Evolutionary conservation across 2,797 vertebrate species (phyloP).

Genomic region (Synanceia verrucosa): DNA sequence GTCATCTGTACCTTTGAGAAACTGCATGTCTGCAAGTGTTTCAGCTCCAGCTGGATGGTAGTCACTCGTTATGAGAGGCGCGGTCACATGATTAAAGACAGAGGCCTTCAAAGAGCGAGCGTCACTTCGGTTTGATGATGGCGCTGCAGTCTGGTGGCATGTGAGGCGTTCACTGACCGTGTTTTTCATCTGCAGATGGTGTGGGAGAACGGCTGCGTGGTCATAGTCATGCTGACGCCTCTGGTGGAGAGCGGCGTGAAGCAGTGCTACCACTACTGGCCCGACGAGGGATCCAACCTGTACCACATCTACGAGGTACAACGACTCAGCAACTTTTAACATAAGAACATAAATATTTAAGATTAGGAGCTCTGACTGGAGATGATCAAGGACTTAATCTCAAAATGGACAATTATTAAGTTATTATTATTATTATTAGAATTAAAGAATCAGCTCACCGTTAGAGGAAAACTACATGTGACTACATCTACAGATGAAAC

Average conservation of each 20-base stretch:
- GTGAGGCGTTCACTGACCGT: neutral
- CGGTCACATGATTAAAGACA: neutral
- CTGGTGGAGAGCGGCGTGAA: conserved; percentile 90
- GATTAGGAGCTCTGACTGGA: too few species aligned
- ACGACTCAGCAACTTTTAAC: neutral
- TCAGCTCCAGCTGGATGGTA: neutral
- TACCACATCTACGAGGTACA: conserved; percentile 95
- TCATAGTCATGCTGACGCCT: conserved; percentile 94
- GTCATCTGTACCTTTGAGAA: neutral
- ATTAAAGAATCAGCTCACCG: too few species aligned
- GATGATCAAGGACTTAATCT: too few species aligned
- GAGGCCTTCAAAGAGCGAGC: neutral
- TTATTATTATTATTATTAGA: too few species aligned
- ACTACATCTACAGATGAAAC: too few species aligned
- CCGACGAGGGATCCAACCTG: conserved; percentile 93
- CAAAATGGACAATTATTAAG: too few species aligned
- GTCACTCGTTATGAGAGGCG: neutral
- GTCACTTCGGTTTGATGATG: neutral
- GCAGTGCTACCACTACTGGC: conserved; percentile 97
- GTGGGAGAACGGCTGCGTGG: conserved; percentile 96
- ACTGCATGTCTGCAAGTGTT: neutral
- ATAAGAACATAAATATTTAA: too few species aligned
- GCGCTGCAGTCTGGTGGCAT: neutral
- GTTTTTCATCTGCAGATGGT: conserved; percentile 87
- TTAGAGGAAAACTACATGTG: too few species aligned